Evolutionary conservation across 2,113 vertebrate genomes (phyloP), one percentile per base, ranked within the genome.

Genomic region (Triplophysa tibetana): DNA sequence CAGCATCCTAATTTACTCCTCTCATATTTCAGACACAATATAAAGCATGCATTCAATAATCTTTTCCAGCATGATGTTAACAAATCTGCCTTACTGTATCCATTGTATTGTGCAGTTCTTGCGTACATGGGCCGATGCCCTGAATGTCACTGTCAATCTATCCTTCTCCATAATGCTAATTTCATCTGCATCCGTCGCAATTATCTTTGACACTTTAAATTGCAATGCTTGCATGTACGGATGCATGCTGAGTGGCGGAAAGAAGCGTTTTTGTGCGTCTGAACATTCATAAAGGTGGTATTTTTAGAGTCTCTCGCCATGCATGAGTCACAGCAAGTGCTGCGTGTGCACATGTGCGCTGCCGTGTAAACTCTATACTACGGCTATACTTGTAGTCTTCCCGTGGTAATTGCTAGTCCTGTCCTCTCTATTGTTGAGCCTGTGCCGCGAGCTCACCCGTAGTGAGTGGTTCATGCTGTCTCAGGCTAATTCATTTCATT

Each of bases 401-500:
- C 56, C 29, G 56, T 70, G 60, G 68, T 54, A 63, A 72, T 72
- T 63, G 75, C 62, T 38, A 19, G 19, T 54, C 62, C 45, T 38
- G 62, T 77, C 43, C 75, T 77, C 26, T 65, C 62, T 64, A 66
- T 77, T 77, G 45, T 77, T 52, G 75, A 77, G 61, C 33, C 16
- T 63, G 17, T 2, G 2, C 58, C 10, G 73, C 41, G 0, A 63
- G 73, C 73, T 77, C 24, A 38, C 43, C 48, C 62, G 8, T 52
- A 38, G 75, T 65, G 75, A 66, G 43, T 26, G n/a, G 26, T 23
- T 77, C 64, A 54, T 60, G 41, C 76, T 12, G 78, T 66, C 68
- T 79, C 70, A 23, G 64, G 78, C 75, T 85, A 85, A 85, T 85
- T 83, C 78, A 75, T 80, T 78, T 83, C 82, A 85, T 85, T 83